phyloP scores from a whole-genome alignment of 1,140 invertebrate genomes.

The Pissodes strobi region DNA sequence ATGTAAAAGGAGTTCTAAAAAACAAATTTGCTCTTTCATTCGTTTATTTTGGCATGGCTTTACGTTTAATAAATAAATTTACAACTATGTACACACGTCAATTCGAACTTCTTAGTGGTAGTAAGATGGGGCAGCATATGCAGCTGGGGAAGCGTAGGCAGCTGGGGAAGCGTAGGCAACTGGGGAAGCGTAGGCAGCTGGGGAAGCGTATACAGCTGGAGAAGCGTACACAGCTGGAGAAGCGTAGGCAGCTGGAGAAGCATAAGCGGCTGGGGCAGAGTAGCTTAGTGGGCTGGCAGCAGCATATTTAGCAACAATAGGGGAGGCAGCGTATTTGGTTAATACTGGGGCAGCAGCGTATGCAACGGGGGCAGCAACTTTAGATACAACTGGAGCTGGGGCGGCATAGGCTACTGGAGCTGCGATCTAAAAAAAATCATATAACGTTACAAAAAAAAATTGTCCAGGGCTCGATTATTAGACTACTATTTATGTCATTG shows the following conservation, averaged over 20 bases:
- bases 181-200: slow-evolving; percentile 42
- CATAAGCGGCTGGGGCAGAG: slow-evolving; percentile 28
- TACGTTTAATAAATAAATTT: neutral
- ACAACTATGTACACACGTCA: slow-evolving; percentile 7
- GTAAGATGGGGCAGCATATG: neutral
- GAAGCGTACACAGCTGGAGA: slow-evolving; percentile 40
- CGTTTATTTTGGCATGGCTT: too few relatives aligned
- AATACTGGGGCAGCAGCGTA: slow-evolving; percentile 41
- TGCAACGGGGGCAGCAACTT: slow-evolving; percentile 19
- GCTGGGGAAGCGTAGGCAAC: slow-evolving; percentile 50
- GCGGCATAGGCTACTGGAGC: slow-evolving; percentile 34
- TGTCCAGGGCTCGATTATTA: too few relatives aligned
- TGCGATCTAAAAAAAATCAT: too few relatives aligned
- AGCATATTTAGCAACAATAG: slow-evolving; percentile 36
- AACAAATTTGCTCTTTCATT: too few relatives aligned
- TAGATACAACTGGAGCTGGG: slow-evolving; percentile 23
- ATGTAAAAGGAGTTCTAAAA: too few relatives aligned
- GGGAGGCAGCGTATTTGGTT: slow-evolving; percentile 36
- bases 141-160: slow-evolving; percentile 44
- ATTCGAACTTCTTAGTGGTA: neutral
- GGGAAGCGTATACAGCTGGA: slow-evolving; percentile 52
- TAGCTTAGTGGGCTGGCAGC: too few relatives aligned
- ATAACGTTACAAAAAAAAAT: too few relatives aligned
- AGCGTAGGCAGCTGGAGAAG: slow-evolving; percentile 52
- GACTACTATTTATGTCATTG: too few relatives aligned